These are phyloP conservation scores for Allobates femoralis DNA, from an alignment of 2,797 vertebrate species.

Conservation along the genomic window DNA sequence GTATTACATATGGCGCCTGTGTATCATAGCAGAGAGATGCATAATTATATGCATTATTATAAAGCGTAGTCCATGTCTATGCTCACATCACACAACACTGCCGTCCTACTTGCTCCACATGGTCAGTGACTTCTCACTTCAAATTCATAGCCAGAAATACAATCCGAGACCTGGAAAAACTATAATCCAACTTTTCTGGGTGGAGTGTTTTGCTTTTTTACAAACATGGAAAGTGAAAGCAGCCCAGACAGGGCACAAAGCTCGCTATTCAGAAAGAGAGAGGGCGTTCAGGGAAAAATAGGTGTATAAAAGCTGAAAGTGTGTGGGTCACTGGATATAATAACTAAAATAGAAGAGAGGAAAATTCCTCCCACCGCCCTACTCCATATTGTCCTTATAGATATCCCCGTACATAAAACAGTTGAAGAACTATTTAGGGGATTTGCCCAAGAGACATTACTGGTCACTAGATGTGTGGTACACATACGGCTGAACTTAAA, in stretches of 20 bases:
- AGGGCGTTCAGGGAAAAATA: slow-evolving; percentile 12
- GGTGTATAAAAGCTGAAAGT: not conserved
- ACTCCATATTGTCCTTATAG: not conserved
- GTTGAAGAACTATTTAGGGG: not conserved
- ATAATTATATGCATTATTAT: no score
- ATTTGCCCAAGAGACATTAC: not conserved
- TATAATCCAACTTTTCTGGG: not conserved
- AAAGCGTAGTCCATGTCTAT: not conserved
- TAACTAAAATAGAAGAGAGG: not conserved
- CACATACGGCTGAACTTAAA: not conserved
- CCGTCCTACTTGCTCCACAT: not conserved
- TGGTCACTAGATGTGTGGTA: not conserved
- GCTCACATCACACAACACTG: not conserved
- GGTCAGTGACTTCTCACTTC: not conserved
- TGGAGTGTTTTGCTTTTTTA: not conserved
- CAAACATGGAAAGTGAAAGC: not conserved
- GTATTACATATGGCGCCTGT: no score
- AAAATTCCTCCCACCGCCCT: not conserved
- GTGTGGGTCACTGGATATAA: not conserved
- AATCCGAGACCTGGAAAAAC: not conserved
- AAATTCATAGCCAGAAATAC: not conserved
- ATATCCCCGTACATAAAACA: not conserved
- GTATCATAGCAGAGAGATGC: no score
- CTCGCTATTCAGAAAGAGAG: slow-evolving; percentile 9
- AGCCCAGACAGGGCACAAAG: slow-evolving; percentile 13